These are phyloP conservation scores for Allobates femoralis DNA, from an alignment of 2,797 vertebrate species.

Conservation along the genomic window DNA sequence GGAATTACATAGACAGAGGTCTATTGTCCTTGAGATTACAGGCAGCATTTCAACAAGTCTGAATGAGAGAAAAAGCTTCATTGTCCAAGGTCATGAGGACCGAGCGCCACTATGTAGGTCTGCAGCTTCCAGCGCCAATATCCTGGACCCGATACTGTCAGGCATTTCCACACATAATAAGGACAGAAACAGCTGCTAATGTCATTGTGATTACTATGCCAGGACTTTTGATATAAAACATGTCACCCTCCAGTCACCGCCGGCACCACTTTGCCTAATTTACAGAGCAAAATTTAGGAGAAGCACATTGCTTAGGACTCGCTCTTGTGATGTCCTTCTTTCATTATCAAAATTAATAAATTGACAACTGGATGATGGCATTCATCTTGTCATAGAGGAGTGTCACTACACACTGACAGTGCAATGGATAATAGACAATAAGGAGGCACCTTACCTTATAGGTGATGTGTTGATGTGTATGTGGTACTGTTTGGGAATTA, in stretches of 20 bases:
- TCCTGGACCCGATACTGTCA: not conserved
- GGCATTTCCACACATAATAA: not conserved
- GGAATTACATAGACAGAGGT: constrained; percentile 1
- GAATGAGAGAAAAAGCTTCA: constrained; percentile 12
- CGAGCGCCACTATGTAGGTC: not conserved
- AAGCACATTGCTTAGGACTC: not conserved
- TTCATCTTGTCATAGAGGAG: not conserved
- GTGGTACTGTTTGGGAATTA: too few species aligned
- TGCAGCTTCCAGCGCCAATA: not conserved
- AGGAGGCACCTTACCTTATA: too few species aligned
- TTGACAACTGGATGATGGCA: not conserved
- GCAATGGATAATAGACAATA: too few species aligned
- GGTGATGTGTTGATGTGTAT: too few species aligned
- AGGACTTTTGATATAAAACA: not conserved
- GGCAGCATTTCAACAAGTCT: constrained; percentile 19
- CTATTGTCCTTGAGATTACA: constrained; percentile 38
- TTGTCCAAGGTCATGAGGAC: constrained; percentile 36
- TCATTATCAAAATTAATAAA: not conserved
- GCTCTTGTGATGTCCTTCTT: not conserved
- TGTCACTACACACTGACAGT: not conserved
- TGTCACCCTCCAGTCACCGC: not conserved
- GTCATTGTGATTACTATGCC: not conserved
- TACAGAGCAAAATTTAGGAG: not conserved
- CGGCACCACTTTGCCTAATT: not conserved
- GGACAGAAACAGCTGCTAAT: not conserved